Conservation (phyloP, 2,888 invertebrate species). For the Patella ulyssiponensis region DNA sequence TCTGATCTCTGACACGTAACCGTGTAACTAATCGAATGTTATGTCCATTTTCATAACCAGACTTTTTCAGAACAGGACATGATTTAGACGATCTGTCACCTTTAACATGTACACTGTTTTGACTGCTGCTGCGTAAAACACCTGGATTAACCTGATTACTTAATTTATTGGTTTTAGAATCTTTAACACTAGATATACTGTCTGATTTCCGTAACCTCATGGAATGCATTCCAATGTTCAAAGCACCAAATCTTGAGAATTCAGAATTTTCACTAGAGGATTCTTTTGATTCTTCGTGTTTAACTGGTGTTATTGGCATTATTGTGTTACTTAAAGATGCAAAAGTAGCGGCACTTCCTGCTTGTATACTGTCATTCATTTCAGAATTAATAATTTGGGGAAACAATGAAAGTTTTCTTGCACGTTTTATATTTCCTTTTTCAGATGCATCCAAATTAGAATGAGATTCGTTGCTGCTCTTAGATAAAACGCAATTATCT, state of each 20-base stretch:
- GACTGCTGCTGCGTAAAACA: constrained; percentile 2
- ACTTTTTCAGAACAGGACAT: not conserved
- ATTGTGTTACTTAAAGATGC: not conserved
- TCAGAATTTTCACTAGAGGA: not conserved
- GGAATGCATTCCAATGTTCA: constrained; percentile 4
- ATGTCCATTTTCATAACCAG: constrained; percentile 1
- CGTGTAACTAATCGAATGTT: not conserved
- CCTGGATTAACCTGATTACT: not conserved
- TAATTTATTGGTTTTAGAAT: not conserved
- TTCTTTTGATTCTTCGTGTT: not conserved
- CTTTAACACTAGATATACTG: not conserved
- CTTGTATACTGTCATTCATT: constrained; percentile 56
- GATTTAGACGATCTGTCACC: not conserved
- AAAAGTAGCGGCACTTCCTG: constrained; percentile 19
- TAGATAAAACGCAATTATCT: not conserved
- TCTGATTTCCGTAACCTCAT: constrained; percentile 3
- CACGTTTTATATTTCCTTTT: not conserved
- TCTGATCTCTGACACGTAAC: not conserved
- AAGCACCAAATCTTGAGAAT: constrained; percentile 5
- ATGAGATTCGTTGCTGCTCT: not conserved
- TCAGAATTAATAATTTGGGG: constrained; percentile 23
- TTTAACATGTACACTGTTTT: constrained; percentile 6
- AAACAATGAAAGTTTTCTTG: constrained; percentile 1
- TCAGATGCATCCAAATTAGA: not conserved
- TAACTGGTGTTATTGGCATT: not conserved